Base-by-base conservation (phyloP, 2,113 vertebrate genomes). In the Haemorhous mexicanus region DNA sequence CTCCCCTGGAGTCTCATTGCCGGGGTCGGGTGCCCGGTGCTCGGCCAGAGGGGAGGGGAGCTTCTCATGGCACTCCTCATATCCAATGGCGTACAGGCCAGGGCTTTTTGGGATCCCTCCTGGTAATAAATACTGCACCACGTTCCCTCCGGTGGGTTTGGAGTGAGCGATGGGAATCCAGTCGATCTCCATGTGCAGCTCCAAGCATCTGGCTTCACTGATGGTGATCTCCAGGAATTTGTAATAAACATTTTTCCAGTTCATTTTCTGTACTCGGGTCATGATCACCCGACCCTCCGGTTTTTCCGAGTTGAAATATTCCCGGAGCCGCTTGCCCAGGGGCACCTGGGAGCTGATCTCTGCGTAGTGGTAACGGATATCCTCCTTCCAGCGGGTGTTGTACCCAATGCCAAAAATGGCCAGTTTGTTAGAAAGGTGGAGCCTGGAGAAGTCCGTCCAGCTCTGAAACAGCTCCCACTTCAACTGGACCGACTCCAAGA, bases 161-260 rank as follows among this genome's bases (percentile, higher is more conserved):
- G 99, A 99, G 94, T 98, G 98, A 21, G 98, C 98, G 3, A 99
- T 99, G 13, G 98, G 98, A 73, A 99, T 99, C 99, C 99, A 99
- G 96, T 99, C 99, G 90, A 99, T 98, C 91, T 99, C 99, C 99
- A 99, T 99, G 98, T 99, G 99, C 39, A 99, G 98, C 97, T 99
- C 99, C 43, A 99, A 96, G 96, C 99, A 99, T 7, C 99, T 97
- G 0, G 99, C 99, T 96, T 99, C 99, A 4, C 99, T 99, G 89
- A 99, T 99, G 24, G 99, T 99, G 85, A 99, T 99, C 98, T 99
- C 99, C 88, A 99, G 92, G 86, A 99, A 99, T 81, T 99, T 99
- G 95, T 99, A 99, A 96, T 99, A 99, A 41, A 99, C 99, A 1
- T 99, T 99, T 72, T 99, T 99, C 99, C 99, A 99, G 98, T 99